Percentiles rank a stretch among this genome's conserved stretches.
These are phyloP conservation scores for Drosophila micromelanica DNA, from an alignment of 1,140 invertebrate genomes.

Conservation along the genomic window DNA sequence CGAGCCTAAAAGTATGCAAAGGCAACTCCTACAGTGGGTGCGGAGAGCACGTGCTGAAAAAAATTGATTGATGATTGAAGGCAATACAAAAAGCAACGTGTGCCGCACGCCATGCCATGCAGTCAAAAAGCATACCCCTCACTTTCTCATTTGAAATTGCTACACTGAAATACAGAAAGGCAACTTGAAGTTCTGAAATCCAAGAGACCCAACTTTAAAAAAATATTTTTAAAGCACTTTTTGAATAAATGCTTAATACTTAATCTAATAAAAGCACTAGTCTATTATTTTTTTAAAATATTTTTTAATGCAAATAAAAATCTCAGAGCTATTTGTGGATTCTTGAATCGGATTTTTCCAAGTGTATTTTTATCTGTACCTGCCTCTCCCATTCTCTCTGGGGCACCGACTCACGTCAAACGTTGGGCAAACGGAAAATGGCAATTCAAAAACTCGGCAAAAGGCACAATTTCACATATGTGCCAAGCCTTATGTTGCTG, in stretches of 20 bases:
- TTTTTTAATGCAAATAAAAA: too few species aligned
- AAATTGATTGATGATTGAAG: constrained; percentile 74
- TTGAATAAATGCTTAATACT: too few species aligned
- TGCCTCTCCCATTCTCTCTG: neutral
- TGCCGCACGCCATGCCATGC: constrained; percentile 36
- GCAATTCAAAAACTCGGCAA: constrained; percentile 64
- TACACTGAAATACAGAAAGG: constrained; percentile 6
- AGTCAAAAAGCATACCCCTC: constrained; percentile 2
- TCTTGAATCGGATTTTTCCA: neutral
- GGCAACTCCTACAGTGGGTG: constrained; percentile 29
- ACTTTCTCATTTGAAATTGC: constrained; percentile 1
- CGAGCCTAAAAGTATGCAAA: constrained; percentile 68
- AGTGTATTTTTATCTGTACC: constrained; percentile 3
- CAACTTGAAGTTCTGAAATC: too few species aligned
- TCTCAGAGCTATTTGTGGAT: neutral
- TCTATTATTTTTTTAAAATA: too few species aligned
- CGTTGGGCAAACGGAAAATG: constrained; percentile 61
- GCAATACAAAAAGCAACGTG: constrained; percentile 60
- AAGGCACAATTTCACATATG: constrained; percentile 71
- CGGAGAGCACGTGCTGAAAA: constrained; percentile 66
- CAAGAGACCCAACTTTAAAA: too few species aligned
- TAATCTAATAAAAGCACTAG: too few species aligned
- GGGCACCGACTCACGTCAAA: constrained; percentile 34
- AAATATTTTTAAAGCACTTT: too few species aligned
- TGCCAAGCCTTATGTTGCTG: constrained; percentile 27